Base-by-base conservation (phyloP, 2,797 vertebrate genomes). In the Enteromius paludinosus region DNA sequence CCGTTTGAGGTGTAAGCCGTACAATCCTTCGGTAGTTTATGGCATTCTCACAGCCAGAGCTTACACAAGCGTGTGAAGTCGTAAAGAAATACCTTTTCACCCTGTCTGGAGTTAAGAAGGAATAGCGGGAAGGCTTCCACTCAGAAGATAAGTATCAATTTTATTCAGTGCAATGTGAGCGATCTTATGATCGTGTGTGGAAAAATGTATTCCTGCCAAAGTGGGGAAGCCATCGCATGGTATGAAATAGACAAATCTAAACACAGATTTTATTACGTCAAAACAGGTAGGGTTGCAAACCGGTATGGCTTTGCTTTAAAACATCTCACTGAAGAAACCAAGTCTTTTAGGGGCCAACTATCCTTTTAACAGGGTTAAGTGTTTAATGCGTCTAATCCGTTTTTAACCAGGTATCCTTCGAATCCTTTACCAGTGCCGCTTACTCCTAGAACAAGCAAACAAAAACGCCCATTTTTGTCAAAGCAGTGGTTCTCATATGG, bases 11-110 rank as follows among this genome's bases (percentile, higher is more conserved):
- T 69, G 59, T 8, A 65, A 81, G 41, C 47, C 30, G 30, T 73
- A 47, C 38, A n/a, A 47, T 71, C 35, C 47, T 76, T 45, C 43
- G 17, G 23, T 20, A 52, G 43, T 78, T 83, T 71, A 81, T 20
- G 47, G 47, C 18, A 64, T 47, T 33, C 61, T 30, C 61, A 71
- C 47, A 61, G 69, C 23, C 12, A 18, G 33, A 56, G 30, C 8
- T 47, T 54, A 85, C 84, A 41, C 10, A 43, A 64, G n/a, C 0
- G 75, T 76, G 71, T 64, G 66, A 79, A 76, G 41, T 73, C 18
- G 14, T 85, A 84, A 81, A 85, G n/a, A 59, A 82, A 66, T 72
- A 45, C 66, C 1, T n/a, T 25, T 73, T 59, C 17, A 15, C 23
- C 54, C 66, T 33, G 23, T 79, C 23, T 70, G 18, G 45, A 69